A percentile compares a stretch with the other conserved stretches of the same genome.
Evolutionary conservation across 2,888 invertebrate species (phyloP).

Genomic region (Microctonus aethiopoides): DNA sequence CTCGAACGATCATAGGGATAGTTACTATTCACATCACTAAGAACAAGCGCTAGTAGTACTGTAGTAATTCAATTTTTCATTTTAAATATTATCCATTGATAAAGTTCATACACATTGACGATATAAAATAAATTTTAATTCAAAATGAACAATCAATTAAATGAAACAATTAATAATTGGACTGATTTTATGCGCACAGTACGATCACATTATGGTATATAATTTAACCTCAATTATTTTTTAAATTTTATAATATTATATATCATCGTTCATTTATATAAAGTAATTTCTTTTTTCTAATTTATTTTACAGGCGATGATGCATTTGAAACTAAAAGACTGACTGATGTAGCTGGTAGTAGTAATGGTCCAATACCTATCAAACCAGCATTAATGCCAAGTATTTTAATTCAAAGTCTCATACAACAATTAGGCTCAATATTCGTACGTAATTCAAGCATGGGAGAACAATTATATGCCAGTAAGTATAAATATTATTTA

Average conservation of each 20-base stretch:
- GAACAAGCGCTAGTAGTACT: not conserved
- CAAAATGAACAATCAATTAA: conserved; percentile 35
- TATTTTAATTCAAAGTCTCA: conserved; percentile 77
- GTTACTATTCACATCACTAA: not conserved
- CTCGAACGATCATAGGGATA: no score
- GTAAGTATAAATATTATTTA: conserved; percentile 47
- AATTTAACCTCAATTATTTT: conserved; percentile 15
- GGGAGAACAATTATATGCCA: conserved; percentile 74
- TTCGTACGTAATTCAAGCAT: conserved; percentile 73
- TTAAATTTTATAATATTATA: conserved; percentile 30
- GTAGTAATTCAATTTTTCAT: not conserved
- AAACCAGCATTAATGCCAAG: conserved; percentile 73
- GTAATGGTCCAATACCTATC: conserved; percentile 45
- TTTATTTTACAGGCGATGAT: conserved; percentile 42
- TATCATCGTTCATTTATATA: not conserved
- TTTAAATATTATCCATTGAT: not conserved
- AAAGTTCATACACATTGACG: no score
- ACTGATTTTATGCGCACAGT: conserved; percentile 57
- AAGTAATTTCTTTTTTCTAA: no score
- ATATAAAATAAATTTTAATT: not conserved
- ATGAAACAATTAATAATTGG: conserved; percentile 51
- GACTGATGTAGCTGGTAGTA: conserved; percentile 32
- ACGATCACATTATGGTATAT: conserved; percentile 61
- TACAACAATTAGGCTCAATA: conserved; percentile 76
- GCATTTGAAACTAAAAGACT: conserved; percentile 39